These are phyloP conservation scores for Pyrgilauda ruficollis DNA, from an alignment of 2,113 vertebrate species.

Conservation along the genomic window DNA sequence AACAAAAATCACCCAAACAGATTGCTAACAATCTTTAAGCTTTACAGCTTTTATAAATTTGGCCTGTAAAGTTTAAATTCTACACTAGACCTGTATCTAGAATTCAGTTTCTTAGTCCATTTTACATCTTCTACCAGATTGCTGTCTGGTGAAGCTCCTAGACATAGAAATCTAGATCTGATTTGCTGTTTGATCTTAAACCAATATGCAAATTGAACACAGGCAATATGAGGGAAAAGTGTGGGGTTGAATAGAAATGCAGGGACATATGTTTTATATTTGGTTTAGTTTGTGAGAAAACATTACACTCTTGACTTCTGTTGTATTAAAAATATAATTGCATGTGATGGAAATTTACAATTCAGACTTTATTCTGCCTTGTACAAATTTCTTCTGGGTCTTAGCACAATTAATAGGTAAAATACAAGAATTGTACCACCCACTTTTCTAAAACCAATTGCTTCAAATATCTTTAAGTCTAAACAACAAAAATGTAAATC, in stretches of 20 bases:
- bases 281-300: neutral
- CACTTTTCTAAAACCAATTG: neutral
- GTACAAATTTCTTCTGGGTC: neutral
- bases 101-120: neutral
- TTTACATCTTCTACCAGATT: neutral
- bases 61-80: neutral
- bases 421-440: neutral
- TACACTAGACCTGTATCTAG: neutral
- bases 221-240: neutral
- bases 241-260: neutral
- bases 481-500: neutral
- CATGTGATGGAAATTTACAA: neutral
- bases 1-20: neutral
- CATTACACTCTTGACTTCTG: neutral
- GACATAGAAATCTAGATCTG: neutral
- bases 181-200: neutral
- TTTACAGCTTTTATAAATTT: neutral
- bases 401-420: neutral
- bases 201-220: neutral
- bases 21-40: neutral
- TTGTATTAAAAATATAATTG: neutral
- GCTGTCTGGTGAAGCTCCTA: neutral
- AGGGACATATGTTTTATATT: neutral
- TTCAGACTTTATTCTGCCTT: neutral
- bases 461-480: neutral